Conservation (phyloP, 2,113 vertebrate species). For the Odontesthes bonariensis region DNA sequence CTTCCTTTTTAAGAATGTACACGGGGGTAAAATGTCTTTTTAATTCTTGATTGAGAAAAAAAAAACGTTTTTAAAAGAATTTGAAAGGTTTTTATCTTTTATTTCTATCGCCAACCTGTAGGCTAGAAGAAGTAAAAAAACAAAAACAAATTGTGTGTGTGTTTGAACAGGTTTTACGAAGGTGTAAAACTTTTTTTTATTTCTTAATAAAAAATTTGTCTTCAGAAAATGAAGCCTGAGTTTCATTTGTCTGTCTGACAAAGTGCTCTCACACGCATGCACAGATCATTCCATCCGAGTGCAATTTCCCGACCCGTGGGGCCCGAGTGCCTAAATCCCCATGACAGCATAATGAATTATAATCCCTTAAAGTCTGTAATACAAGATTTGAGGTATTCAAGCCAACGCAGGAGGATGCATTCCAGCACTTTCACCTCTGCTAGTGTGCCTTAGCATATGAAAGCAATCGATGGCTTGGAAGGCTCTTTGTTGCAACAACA, state of each 20-base stretch:
- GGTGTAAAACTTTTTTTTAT: slow-evolving; percentile 77
- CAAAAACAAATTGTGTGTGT: too few relatives aligned
- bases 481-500: background rate
- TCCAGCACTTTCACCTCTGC: slow-evolving; percentile 9
- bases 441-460: background rate
- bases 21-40: slow-evolving; percentile 37
- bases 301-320: slow-evolving; percentile 38
- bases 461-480: background rate
- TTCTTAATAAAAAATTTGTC: slow-evolving; percentile 82
- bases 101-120: slow-evolving; percentile 74
- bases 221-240: slow-evolving; percentile 59
- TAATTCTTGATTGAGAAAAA: slow-evolving; percentile 56
- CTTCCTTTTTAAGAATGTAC: slow-evolving; percentile 72
- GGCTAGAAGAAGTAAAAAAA: slow-evolving; percentile 54
- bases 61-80: slow-evolving; percentile 70
- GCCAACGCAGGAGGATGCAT: slow-evolving; percentile 14
- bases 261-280: background rate
- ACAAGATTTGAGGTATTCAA: slow-evolving; percentile 33
- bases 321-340: slow-evolving; percentile 35
- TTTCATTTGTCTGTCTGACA: slow-evolving; percentile 6
- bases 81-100: slow-evolving; percentile 73
- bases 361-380: slow-evolving; percentile 52
- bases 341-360: slow-evolving; percentile 46
- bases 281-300: slow-evolving; percentile 13
- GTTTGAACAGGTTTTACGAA: slow-evolving; percentile 77